Evolutionary conservation across 1,140 invertebrate species (phyloP), one percentile per base, ranked within the genome.

Genomic region (Trichonephila inaurata): DNA sequence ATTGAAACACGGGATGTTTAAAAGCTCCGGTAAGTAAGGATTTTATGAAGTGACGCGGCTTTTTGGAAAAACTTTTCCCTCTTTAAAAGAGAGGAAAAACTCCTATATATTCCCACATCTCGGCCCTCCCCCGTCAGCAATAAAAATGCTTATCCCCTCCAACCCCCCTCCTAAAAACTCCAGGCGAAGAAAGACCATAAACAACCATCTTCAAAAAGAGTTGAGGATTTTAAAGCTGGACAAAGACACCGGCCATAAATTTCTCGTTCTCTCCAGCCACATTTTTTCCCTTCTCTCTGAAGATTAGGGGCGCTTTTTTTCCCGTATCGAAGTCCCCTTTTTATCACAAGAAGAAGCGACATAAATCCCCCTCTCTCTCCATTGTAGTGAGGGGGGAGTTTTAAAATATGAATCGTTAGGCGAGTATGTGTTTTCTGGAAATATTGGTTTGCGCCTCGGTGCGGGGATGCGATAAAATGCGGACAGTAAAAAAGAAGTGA

Each of bases 121-220:
- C 51, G 21, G 7, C 44, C 19, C 19, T 64, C 51, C 44, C 51
- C 86, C 28, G 21, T n/a, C 19, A 21, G 86, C 86, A 88, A 88
- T 88, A 88, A 88, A 88, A 88, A 88, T 64, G 86, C 86, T 88
- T 88, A 88, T 88, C 86, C 60, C 86, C 7, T 12, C 51, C 64
- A 88, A 66, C 86, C 60, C 61, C 44, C 51, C 51, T 1, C 7
- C 14, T 64, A 88, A 64, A 66, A 88, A 88, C 40, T 62, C n/a
- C n/a, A 24, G 18, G 60, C 21, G 28, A 88, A 62, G 33, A 88
- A 88, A 64, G 86, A 64, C 86, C 61, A 88, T 88, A 88, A 88
- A 88, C 60, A 88, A 88, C 28, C 60, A 58, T 85, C 83, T 85
- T 61, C 83, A 61, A 60, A 62, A 64, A 64, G 60, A 33, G 60